These are phyloP conservation scores for Sebastes trivittatus DNA, from an alignment of 2,797 vertebrate genomes.

Conservation along the genomic window DNA sequence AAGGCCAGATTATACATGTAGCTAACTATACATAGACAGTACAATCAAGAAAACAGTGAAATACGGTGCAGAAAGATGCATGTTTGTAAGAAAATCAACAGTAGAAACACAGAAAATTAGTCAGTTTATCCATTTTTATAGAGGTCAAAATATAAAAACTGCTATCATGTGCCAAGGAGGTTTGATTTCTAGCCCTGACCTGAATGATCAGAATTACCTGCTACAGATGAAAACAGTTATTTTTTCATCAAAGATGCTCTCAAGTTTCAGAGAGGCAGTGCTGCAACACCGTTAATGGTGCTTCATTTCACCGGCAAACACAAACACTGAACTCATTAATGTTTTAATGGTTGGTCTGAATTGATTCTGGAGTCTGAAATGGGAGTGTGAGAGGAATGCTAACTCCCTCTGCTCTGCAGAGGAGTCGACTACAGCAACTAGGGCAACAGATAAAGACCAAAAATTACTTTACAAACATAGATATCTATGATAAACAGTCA, in stretches of 20 bases:
- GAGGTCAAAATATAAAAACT: background rate
- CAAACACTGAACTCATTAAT: conserved; percentile 56
- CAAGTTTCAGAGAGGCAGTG: conserved; percentile 1
- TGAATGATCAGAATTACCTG: background rate
- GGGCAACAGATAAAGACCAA: background rate
- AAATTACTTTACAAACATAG: background rate
- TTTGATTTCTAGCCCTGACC: background rate
- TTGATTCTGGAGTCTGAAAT: conserved; percentile 39
- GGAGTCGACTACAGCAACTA: background rate
- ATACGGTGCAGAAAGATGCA: background rate
- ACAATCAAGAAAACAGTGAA: background rate
- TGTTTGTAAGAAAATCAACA: background rate
- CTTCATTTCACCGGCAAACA: conserved; percentile 54
- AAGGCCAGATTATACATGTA: background rate
- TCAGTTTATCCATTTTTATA: background rate
- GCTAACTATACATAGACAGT: background rate
- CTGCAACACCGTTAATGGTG: conserved; percentile 23
- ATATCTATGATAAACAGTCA: background rate
- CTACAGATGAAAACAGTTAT: background rate
- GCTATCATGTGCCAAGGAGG: background rate
- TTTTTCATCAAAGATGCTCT: background rate
- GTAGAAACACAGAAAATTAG: background rate
- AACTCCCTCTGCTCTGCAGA: conserved; percentile 15
- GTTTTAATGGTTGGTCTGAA: conserved; percentile 43
- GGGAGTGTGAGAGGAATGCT: conserved; percentile 20